Percentiles rank a stretch among this genome's conserved stretches.
Conservation (phyloP, 2,113 vertebrate genomes). For the Sceloporus tristichus region DNA sequence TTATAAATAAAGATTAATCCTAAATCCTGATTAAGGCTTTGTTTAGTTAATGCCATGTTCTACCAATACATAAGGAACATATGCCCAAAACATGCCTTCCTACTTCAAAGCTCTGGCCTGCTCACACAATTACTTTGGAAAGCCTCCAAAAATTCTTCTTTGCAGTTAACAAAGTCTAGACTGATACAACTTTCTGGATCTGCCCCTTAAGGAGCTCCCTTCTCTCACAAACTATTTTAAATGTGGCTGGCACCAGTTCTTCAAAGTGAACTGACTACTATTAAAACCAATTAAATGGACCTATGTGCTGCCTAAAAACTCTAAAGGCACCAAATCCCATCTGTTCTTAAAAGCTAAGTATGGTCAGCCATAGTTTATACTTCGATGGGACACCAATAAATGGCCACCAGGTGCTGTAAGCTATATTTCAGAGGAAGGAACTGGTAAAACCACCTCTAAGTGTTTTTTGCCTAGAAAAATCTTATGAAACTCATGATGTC, state of each 20-base stretch:
- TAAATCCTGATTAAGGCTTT: conserved; percentile 35
- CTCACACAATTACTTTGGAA: conserved; percentile 23
- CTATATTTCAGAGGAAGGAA: no score
- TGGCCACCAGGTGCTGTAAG: no score
- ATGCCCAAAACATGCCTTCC: background rate
- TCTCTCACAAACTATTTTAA: background rate
- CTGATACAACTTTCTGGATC: background rate
- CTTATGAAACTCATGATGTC: no score
- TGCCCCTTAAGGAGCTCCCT: conserved; percentile 4
- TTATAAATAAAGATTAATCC: background rate
- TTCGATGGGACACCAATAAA: no score
- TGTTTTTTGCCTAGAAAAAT: no score
- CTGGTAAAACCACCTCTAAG: no score
- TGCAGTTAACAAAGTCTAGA: conserved; percentile 9
- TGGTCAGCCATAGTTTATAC: background rate
- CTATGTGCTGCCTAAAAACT: background rate
- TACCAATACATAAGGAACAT: conserved; percentile 28
- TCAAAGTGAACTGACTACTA: background rate
- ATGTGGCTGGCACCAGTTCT: background rate
- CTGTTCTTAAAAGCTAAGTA: background rate
- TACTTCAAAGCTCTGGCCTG: background rate
- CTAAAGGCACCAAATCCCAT: background rate
- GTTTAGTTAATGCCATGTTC: conserved; percentile 2
- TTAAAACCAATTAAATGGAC: background rate
- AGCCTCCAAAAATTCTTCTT: conserved; percentile 41